Evolutionary conservation across 1,140 invertebrate genomes (phyloP).

Genomic region (Maniola jurtina): DNA sequence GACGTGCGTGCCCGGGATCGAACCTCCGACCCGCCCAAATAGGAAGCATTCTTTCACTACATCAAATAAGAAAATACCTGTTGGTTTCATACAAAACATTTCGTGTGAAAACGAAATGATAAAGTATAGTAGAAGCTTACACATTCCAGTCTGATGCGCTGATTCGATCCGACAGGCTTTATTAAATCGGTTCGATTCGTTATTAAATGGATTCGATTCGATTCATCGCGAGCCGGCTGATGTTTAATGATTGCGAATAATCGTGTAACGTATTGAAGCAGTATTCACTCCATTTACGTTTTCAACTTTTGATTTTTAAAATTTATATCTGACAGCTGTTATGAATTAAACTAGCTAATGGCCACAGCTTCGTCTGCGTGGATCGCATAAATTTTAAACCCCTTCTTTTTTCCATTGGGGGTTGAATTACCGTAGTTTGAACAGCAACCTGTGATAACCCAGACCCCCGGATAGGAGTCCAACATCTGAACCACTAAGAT

Average conservation of each 20-base stretch:
- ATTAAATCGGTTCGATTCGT: slow-evolving; percentile 4
- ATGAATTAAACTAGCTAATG: no score
- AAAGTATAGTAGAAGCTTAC: slow-evolving; percentile 3
- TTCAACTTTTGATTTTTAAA: background rate
- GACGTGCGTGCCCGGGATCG: no score
- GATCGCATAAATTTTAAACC: no score
- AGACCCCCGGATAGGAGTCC: no score
- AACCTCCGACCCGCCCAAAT: no score
- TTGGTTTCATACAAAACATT: background rate
- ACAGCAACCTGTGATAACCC: no score
- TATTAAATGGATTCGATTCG: slow-evolving; percentile 3
- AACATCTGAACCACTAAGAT: no score
- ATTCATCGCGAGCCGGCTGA: background rate
- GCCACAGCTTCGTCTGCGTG: no score
- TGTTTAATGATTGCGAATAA: background rate
- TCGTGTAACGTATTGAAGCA: background rate
- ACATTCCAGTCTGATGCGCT: background rate
- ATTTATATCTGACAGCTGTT: no score
- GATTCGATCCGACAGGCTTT: slow-evolving; percentile 1
- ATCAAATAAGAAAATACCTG: background rate
- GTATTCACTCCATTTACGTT: background rate
- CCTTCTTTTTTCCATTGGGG: no score
- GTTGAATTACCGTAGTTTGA: no score
- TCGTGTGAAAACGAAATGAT: background rate
- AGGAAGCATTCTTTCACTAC: no score